Base-by-base conservation (phyloP, 2,797 vertebrate species). In the Cuniculus paca region DNA sequence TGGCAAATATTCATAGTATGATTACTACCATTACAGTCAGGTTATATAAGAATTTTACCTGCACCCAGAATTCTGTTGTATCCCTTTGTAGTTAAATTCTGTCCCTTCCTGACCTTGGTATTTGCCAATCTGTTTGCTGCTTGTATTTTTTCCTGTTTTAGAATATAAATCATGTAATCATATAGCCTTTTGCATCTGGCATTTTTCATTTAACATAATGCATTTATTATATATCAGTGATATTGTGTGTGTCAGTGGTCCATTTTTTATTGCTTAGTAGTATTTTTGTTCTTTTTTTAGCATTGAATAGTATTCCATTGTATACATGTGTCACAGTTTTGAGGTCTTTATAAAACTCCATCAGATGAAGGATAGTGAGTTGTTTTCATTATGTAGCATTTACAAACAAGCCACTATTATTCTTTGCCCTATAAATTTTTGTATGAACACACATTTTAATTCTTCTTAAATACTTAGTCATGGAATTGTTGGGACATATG, bases 401-500 rank as follows among this genome's bases (percentile, higher is more conserved):
- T 88, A 12, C 77, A 68, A 82, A 63, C 65, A 88, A 65, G 28
- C 19, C 42, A 58, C 24, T 63, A 63, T 70, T 78, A 70, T 84
- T 82, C 28, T 93, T 97, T 96, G 63, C 34, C 16, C 4, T 81
- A 1, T 84, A 80, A 65, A 13, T 94, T 77, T 86, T 88, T 90
- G 14, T 82, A 48, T 89, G 39, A 82, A n/a, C 24, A 54, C 39
- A 34, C 79, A n/a, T 82, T 72, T 89, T 94, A 31, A 45, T 86
- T 89, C 91, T 12, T 94, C 24, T 60, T 82, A 77, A 78, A 58
- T 95, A 54, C 14, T 17, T 86, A 42, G 58, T 8, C 34, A 4
- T 83, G 28, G 90, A 22, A 65, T 74, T 87, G 48, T 61, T 92
- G 34, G 68, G 4, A 60, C 50, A 36, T 77, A n/a, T 61, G 12